Evolutionary conservation across 2,888 invertebrate genomes (phyloP), one percentile per base, ranked within the genome.

Genomic region (Atherix ibis): DNA sequence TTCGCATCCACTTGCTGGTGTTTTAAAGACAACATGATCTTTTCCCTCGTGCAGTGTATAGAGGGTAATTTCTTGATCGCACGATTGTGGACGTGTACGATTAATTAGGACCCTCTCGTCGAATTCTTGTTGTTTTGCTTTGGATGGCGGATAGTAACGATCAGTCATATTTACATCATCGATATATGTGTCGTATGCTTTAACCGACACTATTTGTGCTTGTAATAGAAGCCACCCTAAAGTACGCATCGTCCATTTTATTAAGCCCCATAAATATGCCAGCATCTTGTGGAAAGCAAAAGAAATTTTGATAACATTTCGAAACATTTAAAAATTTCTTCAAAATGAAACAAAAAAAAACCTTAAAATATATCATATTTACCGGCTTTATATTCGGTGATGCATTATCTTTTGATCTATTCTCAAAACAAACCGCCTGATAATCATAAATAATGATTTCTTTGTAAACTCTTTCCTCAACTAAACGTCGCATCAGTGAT

Each of bases 361-460:
- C n/a, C n/a, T n/a, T n/a, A n/a, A n/a, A n/a, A 31, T 2, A 27
- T 24, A 31, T 22, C 14, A 17, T 28, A 12, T 25, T 27, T 57
- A 81, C 81, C 59, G 78, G 70, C 36, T 70, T 52, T 40, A 80
- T 49, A 42, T 62, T 62, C 31, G 60, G 63, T n/a, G 68, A 76
- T 12, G 68, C 65, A 47, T 71, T 82, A 12, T 67, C 65, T 4
- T 69, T 69, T 40, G 68, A 69, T 44, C 68, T 73, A 33, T 69
- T 68, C 42, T 78, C 71, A 47, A 84, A 82, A 56, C 89, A 91
- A 14, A 88, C 83, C 0, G 82, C 87, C 60, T 91, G 91, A 53
- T 89, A 91, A 56, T 91, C 89, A 43, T 77, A 77, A 35, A 88
- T 70, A 35, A 73, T 68, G 9, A 87, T 73, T 35, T 71, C 66